Conservation (phyloP, 2,888 invertebrate genomes). For the Chrysodeixis includens region DNA sequence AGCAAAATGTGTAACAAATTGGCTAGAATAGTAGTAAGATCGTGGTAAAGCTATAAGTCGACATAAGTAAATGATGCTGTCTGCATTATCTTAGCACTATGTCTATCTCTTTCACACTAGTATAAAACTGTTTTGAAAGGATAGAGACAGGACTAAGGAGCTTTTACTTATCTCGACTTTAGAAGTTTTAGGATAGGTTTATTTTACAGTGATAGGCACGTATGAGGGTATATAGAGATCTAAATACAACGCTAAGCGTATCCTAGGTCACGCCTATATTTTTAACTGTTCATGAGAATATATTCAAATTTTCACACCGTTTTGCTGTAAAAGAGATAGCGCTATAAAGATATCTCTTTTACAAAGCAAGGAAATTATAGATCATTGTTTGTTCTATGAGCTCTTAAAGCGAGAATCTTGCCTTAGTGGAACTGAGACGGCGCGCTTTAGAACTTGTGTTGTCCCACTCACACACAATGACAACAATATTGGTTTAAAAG, state of each 20-base stretch:
- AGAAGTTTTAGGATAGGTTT: conserved; percentile 17
- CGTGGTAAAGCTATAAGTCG: neutral
- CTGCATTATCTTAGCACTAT: neutral
- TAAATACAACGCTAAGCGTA: neutral
- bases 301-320: conserved; percentile 31
- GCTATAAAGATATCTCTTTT: neutral
- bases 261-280: conserved; percentile 31
- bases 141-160: neutral
- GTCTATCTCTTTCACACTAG: neutral
- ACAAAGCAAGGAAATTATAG: too few relatives aligned
- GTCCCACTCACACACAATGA: too few relatives aligned
- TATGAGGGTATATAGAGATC: conserved; percentile 20
- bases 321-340: neutral
- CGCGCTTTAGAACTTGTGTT: too few relatives aligned
- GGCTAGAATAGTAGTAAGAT: neutral
- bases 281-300: conserved; percentile 33
- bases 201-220: conserved; percentile 18
- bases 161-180: neutral
- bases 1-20: neutral
- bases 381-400: too few relatives aligned
- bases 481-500: too few relatives aligned
- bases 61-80: neutral
- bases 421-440: too few relatives aligned
- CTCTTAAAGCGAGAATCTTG: too few relatives aligned
- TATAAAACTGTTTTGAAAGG: neutral